Conservation (phyloP, 2,888 invertebrate species). For the Rotaria macrura region DNA sequence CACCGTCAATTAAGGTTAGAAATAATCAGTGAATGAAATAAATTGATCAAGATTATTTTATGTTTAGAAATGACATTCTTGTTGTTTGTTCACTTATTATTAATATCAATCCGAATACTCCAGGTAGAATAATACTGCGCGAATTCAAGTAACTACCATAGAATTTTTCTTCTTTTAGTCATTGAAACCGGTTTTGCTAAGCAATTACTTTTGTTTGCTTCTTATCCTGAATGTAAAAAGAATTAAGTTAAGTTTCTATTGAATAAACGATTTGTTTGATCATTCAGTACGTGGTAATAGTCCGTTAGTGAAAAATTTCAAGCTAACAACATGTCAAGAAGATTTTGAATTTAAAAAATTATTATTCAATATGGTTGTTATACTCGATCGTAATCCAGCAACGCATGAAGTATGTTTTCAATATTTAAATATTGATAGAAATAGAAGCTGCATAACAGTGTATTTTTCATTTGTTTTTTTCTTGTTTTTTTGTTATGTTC, state of each 20-base stretch:
- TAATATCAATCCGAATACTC: constrained; percentile 40
- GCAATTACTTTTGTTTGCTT: constrained; percentile 47
- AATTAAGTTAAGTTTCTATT: background rate
- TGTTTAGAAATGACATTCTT: constrained; percentile 45
- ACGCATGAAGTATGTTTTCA: constrained; percentile 40
- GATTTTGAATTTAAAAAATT: constrained; percentile 51
- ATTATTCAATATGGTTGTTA: constrained; percentile 44
- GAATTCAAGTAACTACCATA: too few species aligned
- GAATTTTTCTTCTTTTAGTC: background rate
- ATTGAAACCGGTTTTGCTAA: constrained; percentile 48
- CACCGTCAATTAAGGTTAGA: constrained; percentile 43
- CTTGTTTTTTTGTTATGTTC: too few species aligned
- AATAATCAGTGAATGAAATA: background rate
- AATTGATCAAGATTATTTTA: background rate
- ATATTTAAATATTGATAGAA: too few species aligned
- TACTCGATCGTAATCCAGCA: constrained; percentile 42
- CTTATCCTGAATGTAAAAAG: constrained; percentile 47
- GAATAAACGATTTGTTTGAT: background rate
- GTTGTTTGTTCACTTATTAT: constrained; percentile 44
- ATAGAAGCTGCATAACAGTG: too few species aligned
- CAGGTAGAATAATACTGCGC: constrained; percentile 37
- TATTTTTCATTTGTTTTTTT: background rate
- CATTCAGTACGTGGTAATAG: constrained; percentile 28
- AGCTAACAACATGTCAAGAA: constrained; percentile 38
- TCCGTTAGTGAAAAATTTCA: constrained; percentile 27